Percentiles rank a stretch among this genome's conserved stretches.
phyloP scores from a whole-genome alignment of 2,888 invertebrate species.

The Morinoia aosen region DNA sequence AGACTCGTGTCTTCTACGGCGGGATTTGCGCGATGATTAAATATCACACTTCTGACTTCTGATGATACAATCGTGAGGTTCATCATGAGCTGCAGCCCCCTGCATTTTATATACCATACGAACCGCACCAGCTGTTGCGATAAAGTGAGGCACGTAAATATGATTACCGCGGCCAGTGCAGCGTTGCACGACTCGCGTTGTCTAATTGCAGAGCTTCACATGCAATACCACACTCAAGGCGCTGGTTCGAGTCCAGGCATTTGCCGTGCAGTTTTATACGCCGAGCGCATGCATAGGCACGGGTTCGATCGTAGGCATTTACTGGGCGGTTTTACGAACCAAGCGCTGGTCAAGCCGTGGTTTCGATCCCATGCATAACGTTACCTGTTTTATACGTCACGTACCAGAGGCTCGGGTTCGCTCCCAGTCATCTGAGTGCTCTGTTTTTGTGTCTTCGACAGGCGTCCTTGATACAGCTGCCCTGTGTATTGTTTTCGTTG shows the following conservation, averaged over 20 bases:
- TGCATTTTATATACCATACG: neutral
- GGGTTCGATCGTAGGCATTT: too few relatives aligned
- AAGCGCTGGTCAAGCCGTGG: too few relatives aligned
- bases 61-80: slow-evolving; percentile 31
- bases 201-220: neutral
- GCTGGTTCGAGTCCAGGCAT: neutral
- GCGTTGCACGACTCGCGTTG: neutral
- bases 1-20: neutral
- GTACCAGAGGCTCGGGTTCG: neutral
- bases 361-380: too few relatives aligned
- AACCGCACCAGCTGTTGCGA: neutral
- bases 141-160: too few relatives aligned
- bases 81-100: neutral
- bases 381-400: neutral
- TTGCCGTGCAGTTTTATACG: too few relatives aligned
- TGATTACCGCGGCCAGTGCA: neutral
- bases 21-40: neutral
- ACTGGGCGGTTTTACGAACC: too few relatives aligned
- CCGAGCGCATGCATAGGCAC: too few relatives aligned
- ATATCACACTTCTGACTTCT: neutral
- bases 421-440: neutral
- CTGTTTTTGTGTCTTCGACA: neutral
- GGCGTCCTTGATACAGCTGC: neutral
- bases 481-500: neutral
- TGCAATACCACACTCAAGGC: neutral